These are phyloP conservation scores for Tragelaphus imberbis DNA, from an alignment of 2,113 vertebrate genomes.

Conservation along the genomic window DNA sequence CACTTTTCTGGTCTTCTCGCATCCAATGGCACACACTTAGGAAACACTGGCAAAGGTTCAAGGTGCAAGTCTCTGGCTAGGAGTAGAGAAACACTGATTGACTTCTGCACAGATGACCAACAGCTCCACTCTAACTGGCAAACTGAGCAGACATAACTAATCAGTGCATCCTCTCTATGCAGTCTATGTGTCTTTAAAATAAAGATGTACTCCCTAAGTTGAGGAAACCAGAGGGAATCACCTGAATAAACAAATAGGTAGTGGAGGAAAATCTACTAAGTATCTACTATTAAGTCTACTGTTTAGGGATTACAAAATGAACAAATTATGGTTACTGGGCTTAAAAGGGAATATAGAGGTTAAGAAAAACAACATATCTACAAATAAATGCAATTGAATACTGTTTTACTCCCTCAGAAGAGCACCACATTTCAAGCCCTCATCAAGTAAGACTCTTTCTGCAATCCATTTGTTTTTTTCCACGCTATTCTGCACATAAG, in stretches of 20 bases:
- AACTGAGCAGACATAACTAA: neutral
- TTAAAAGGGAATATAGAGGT: neutral
- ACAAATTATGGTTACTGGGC: neutral
- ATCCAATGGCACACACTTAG: neutral
- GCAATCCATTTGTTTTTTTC: neutral
- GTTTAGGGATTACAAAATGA: neutral
- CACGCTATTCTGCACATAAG: neutral
- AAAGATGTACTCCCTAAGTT: neutral
- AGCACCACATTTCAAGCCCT: slow-evolving; percentile 6
- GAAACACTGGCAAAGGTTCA: slow-evolving; percentile 18
- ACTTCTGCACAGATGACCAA: neutral
- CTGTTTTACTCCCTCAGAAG: neutral
- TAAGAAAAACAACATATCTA: neutral
- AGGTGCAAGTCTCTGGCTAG: neutral
- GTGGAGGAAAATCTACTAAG: neutral
- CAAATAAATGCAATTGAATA: neutral
- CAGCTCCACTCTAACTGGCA: neutral
- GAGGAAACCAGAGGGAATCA: neutral
- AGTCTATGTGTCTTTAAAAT: neutral
- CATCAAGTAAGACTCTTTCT: neutral
- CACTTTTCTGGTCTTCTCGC: neutral
- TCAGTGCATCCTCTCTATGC: neutral
- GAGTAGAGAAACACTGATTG: neutral
- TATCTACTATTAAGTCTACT: neutral
- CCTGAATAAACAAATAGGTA: neutral